A percentile compares a stretch with the other conserved stretches of the same genome.
These are phyloP conservation scores for Acinonyx jubatus DNA, from an alignment of 2,113 vertebrate genomes.

Conservation along the genomic window DNA sequence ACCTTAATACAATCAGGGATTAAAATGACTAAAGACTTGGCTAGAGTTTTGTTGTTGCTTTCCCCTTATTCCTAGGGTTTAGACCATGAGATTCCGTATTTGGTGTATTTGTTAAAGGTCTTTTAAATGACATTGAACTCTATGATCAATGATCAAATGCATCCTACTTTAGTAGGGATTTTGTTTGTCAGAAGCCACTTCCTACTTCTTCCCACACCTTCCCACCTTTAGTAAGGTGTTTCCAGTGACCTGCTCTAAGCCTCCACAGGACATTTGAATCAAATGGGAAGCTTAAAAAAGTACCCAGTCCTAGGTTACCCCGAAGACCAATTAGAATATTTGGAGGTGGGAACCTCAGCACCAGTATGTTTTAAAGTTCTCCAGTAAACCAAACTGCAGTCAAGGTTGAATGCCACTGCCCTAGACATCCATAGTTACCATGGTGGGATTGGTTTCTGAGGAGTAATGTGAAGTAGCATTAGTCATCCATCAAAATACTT, in stretches of 20 bases:
- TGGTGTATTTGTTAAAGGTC: background rate
- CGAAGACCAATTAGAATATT: background rate
- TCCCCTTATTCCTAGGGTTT: background rate
- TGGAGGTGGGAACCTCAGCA: background rate
- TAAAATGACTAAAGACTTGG: background rate
- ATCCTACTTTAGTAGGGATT: background rate
- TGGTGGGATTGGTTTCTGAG: background rate
- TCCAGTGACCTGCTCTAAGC: background rate
- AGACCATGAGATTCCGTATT: background rate
- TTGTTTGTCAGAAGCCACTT: background rate
- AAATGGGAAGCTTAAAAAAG: background rate
- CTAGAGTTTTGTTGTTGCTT: background rate
- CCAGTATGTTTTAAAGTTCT: background rate
- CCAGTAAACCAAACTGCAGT: background rate
- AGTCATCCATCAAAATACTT: background rate
- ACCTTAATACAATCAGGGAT: background rate
- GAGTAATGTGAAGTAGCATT: background rate
- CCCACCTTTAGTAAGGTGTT: background rate
- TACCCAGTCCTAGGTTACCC: background rate
- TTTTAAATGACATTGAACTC: background rate
- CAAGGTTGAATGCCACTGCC: background rate
- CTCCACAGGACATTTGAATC: background rate
- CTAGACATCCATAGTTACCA: background rate
- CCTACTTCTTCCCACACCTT: background rate
- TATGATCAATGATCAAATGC: background rate